phyloP scores from a whole-genome alignment of 2,113 vertebrate species.

The Dinomys branickii region DNA sequence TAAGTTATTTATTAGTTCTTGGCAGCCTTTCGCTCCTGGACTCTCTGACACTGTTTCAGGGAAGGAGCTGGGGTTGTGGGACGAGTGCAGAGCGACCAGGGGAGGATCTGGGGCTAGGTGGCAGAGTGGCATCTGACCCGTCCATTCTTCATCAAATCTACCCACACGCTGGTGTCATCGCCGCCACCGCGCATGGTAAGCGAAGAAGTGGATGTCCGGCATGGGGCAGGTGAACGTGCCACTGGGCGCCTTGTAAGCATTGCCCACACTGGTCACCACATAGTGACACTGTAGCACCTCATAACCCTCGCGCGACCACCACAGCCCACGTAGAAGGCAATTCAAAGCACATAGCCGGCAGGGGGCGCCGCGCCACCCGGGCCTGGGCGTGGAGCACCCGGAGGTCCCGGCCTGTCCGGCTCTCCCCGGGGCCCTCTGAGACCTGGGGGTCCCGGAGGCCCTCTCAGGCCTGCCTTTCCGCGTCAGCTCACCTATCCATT shows the following conservation, averaged over 20 bases:
- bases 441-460: constrained; percentile 92
- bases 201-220: constrained; percentile 97
- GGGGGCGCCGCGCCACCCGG: constrained; percentile 93
- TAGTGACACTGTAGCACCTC: constrained; percentile 97
- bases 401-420: constrained; percentile 93
- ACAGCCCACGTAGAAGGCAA: constrained; percentile 97
- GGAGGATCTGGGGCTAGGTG: not conserved
- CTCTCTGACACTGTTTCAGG: not conserved
- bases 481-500: constrained; percentile 91
- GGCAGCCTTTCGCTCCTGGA: not conserved
- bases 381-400: constrained; percentile 93
- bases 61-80: not conserved
- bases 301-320: constrained; percentile 95
- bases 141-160: constrained; percentile 96
- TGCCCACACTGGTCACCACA: constrained; percentile 98
- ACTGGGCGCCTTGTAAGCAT: constrained; percentile 97
- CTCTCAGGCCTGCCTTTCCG: constrained; percentile 91
- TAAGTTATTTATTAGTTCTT: not conserved
- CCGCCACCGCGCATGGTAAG: constrained; percentile 99
- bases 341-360: constrained; percentile 94
- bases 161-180: constrained; percentile 98
- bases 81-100: not conserved
- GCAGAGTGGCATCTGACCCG: constrained; percentile 87
- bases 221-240: constrained; percentile 98
- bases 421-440: constrained; percentile 93